These are phyloP conservation scores for Lerema accius DNA, from an alignment of 1,140 invertebrate species.

Conservation along the genomic window DNA sequence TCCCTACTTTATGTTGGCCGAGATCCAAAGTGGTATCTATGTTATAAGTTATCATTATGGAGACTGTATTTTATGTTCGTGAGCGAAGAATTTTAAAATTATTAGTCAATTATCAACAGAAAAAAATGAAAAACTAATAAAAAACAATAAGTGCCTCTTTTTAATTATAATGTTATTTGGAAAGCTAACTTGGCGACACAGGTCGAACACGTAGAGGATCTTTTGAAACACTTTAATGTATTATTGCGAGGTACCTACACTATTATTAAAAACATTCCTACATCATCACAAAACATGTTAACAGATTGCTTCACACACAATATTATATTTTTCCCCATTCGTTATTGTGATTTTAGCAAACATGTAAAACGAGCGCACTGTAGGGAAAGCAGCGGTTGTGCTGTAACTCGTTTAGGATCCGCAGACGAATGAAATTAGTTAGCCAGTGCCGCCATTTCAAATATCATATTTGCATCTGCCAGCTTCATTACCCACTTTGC, in stretches of 20 bases:
- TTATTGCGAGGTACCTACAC: no score
- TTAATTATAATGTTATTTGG: no score
- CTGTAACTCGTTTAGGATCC: constrained; percentile 72
- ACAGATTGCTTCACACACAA: no score
- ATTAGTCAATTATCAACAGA: no score
- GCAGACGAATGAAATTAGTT: constrained; percentile 74
- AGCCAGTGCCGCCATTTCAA: constrained; percentile 68
- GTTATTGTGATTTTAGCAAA: constrained; percentile 6
- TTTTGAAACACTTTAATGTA: no score
- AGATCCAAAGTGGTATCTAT: constrained; percentile 16
- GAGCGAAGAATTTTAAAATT: no score
- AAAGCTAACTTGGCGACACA: no score
- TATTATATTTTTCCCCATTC: neutral
- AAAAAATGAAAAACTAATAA: no score
- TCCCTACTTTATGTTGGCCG: constrained; percentile 17
- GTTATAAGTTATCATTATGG: constrained; percentile 9
- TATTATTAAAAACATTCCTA: no score
- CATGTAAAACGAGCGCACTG: constrained; percentile 17
- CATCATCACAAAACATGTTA: no score
- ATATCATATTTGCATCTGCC: constrained; percentile 76
- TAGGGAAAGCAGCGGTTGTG: constrained; percentile 41
- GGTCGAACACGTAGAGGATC: no score
- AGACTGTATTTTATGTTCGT: neutral
- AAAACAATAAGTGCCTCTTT: no score
- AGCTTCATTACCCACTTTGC: constrained; percentile 62